Conservation (phyloP, 2,113 vertebrate species). For the Ailuropoda melanoleuca region DNA sequence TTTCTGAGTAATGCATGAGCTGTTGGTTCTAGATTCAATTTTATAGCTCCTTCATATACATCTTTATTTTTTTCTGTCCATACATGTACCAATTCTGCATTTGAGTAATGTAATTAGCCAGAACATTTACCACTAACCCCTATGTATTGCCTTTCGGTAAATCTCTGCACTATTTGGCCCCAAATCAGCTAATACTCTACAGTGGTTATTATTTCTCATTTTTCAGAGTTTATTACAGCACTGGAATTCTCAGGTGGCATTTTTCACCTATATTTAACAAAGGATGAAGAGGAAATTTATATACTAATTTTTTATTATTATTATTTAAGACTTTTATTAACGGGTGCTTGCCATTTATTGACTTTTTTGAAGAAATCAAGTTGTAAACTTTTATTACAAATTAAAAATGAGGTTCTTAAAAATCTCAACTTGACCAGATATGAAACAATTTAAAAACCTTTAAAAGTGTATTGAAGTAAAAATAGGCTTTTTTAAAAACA, state of each 20-base stretch:
- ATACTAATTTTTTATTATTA: too few species aligned
- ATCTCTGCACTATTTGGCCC: not conserved
- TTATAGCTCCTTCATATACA: not conserved
- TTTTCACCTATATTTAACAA: constrained; percentile 1
- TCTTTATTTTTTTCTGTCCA: not conserved
- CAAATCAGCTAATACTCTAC: not conserved
- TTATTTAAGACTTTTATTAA: not conserved
- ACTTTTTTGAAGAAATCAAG: not conserved
- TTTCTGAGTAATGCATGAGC: not conserved
- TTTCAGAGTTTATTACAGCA: not conserved
- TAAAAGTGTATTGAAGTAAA: not conserved
- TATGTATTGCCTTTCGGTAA: not conserved
- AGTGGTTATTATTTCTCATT: not conserved
- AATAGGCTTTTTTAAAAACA: not conserved
- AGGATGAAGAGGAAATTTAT: not conserved
- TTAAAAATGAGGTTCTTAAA: not conserved
- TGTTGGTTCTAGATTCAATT: not conserved
- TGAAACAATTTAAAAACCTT: not conserved
- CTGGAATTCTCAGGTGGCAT: not conserved
- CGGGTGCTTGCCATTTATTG: too few species aligned
- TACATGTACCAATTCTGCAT: not conserved
- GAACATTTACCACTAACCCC: not conserved
- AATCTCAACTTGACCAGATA: not conserved
- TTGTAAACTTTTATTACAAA: not conserved
- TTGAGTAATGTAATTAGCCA: not conserved